Percentiles rank a stretch among this genome's conserved stretches.
These are phyloP conservation scores for Zapus hudsonius DNA, from an alignment of 2,113 vertebrate species.

Conservation along the genomic window DNA sequence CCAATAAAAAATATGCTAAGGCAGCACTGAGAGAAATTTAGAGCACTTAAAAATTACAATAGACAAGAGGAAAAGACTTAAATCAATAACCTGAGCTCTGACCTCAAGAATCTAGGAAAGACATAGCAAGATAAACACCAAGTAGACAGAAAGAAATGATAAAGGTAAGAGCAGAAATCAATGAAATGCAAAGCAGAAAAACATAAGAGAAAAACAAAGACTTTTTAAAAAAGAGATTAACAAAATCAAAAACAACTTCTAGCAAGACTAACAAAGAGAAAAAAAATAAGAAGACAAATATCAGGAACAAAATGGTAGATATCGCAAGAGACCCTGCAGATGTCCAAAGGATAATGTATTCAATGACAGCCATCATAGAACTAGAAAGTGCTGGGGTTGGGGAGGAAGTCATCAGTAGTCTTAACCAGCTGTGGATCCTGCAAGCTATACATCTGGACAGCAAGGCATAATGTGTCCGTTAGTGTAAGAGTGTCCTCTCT, in stretches of 20 bases:
- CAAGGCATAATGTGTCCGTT: too few species aligned
- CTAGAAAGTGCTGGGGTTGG: too few species aligned
- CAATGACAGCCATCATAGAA: too few species aligned
- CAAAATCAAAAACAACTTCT: not conserved
- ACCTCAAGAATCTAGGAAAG: not conserved
- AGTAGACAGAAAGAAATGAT: not conserved
- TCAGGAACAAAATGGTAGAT: not conserved
- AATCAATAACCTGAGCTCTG: conserved; percentile 15
- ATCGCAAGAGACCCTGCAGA: not conserved
- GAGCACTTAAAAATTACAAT: not conserved
- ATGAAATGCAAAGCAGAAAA: not conserved
- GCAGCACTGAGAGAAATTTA: not conserved
- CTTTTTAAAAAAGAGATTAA: not conserved
- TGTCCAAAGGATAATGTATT: too few species aligned
- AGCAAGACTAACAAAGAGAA: not conserved
- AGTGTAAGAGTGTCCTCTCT: too few species aligned
- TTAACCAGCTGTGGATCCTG: too few species aligned
- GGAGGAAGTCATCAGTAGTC: too few species aligned
- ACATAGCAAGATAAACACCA: not conserved
- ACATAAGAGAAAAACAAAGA: not conserved
- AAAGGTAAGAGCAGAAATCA: not conserved
- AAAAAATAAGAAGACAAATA: not conserved
- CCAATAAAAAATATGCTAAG: not conserved
- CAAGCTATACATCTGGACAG: too few species aligned
- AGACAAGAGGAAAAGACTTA: conserved; percentile 26